A percentile compares a stretch with the other conserved stretches of the same genome.
Conservation (phyloP, 2,113 vertebrate genomes). For the Candoia aspera region DNA sequence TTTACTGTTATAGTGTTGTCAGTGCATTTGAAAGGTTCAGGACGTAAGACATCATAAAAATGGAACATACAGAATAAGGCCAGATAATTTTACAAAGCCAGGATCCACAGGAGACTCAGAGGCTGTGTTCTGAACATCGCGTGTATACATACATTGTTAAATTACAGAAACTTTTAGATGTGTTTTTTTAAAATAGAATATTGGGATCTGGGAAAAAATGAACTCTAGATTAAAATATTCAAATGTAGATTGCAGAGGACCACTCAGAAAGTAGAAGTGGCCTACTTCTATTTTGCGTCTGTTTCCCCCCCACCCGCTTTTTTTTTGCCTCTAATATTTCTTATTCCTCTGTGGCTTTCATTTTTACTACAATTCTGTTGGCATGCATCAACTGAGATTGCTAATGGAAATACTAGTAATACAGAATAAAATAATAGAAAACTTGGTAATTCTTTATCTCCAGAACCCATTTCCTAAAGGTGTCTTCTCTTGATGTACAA, state of each 20-base stretch:
- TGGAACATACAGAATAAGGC: background rate
- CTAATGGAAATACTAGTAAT: background rate
- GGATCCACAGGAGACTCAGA: constrained; percentile 7
- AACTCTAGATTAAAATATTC: background rate
- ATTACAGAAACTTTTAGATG: background rate
- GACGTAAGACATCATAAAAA: background rate
- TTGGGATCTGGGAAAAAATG: background rate
- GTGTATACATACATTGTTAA: background rate
- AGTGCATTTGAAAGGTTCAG: constrained; percentile 2
- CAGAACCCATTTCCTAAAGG: constrained; percentile 2
- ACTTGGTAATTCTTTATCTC: background rate
- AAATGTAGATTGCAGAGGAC: background rate
- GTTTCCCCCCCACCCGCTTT: background rate
- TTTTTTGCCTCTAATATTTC: background rate
- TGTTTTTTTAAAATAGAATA: background rate
- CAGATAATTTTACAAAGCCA: background rate
- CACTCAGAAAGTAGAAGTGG: background rate
- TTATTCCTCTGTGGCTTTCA: background rate
- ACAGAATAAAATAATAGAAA: background rate
- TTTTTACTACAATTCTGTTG: background rate
- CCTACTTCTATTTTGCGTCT: background rate
- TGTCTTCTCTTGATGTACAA: background rate
- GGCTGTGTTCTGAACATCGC: background rate
- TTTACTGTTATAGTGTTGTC: rapidly evolving
- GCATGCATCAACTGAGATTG: too few relatives aligned